Base-by-base conservation (phyloP, 2,113 vertebrate species). In the Taxidea taxus region DNA sequence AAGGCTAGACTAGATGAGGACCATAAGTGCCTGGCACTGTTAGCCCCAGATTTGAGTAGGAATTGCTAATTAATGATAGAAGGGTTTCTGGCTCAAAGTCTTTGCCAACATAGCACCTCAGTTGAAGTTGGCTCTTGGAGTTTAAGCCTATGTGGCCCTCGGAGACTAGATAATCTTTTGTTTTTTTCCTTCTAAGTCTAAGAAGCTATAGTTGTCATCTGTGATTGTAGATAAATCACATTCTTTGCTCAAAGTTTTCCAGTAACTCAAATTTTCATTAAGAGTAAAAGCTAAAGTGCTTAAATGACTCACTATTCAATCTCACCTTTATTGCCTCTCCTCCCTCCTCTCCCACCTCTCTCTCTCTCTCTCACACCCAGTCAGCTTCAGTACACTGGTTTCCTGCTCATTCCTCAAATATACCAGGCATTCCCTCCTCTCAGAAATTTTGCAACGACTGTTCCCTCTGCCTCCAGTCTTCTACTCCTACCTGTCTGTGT, bases 281-380 rank as follows among this genome's bases (percentile, higher is more conserved):
- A 77, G 27, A 60, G 2, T 77, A 42, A 80, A 86, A 27, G 18
- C 4, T 49, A 42, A 21, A 10, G 18, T 66, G 12, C 2, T 81
- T 58, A 90, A 23, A 15, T 49, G 47, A 11, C 21, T 8, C 47
- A 25, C 42, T 27, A 2, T 34, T 20, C 3, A 54, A 34, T 74
- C 44, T 80, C 4, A 60, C 8, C 8, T 87, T 29, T 39, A 47
- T 58, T 56, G 37, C 29, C 9, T 62, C 34, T 44, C 21, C 7
- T 6, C 1, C 13, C 9, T 34, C 47, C 27, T 31, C 23, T 6
- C 39, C 2, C 20, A 8, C 27, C 37, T 80, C 0, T n/a, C 12
- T 72, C 25, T 80, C 3, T 37, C 21, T 86, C 5, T 85, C 20
- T 86, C 18, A 60, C 18, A 60, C 20, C 44, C 29, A 64, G 13